Evolutionary conservation across 2,888 invertebrate species (phyloP).

Genomic region (Philhelius pedissequus): DNA sequence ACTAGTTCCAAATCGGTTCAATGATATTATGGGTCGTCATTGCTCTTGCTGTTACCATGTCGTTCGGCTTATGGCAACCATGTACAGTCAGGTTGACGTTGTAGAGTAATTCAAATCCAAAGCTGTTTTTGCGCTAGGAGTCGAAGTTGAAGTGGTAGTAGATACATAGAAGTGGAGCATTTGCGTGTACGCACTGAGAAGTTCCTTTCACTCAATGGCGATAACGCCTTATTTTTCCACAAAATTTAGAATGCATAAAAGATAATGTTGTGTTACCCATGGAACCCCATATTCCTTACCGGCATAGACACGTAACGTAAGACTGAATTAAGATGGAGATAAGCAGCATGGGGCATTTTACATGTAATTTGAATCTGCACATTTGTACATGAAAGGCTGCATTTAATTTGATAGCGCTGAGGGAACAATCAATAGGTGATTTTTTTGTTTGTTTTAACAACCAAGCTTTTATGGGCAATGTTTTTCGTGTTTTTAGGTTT

Average conservation of each 20-base stretch:
- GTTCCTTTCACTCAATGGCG: slow-evolving; percentile 55
- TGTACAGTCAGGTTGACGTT: slow-evolving; percentile 38
- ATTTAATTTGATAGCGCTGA: slow-evolving; percentile 1
- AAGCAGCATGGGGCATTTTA: slow-evolving; percentile 14
- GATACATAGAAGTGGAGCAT: no score
- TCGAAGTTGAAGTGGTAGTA: neutral
- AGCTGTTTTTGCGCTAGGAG: neutral
- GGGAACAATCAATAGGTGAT: neutral
- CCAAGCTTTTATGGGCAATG: neutral
- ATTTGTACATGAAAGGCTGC: slow-evolving; percentile 15
- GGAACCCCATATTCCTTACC: neutral
- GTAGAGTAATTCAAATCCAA: slow-evolving; percentile 11
- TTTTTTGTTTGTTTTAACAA: neutral
- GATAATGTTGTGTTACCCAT: slow-evolving; percentile 16
- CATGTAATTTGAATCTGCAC: neutral
- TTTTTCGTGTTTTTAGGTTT: neutral
- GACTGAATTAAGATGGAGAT: slow-evolving; percentile 20
- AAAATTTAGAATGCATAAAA: slow-evolving; percentile 24
- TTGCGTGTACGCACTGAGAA: slow-evolving; percentile 56
- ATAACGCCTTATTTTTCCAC: slow-evolving; percentile 33
- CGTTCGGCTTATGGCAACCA: slow-evolving; percentile 1
- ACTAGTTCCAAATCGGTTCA: slow-evolving; percentile 53
- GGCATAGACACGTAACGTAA: neutral
- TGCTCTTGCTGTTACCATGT: slow-evolving; percentile 22
- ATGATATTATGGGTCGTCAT: slow-evolving; percentile 55